phyloP scores from a whole-genome alignment of 1,140 invertebrate genomes.

The Macrotrachela quadricornifera region DNA sequence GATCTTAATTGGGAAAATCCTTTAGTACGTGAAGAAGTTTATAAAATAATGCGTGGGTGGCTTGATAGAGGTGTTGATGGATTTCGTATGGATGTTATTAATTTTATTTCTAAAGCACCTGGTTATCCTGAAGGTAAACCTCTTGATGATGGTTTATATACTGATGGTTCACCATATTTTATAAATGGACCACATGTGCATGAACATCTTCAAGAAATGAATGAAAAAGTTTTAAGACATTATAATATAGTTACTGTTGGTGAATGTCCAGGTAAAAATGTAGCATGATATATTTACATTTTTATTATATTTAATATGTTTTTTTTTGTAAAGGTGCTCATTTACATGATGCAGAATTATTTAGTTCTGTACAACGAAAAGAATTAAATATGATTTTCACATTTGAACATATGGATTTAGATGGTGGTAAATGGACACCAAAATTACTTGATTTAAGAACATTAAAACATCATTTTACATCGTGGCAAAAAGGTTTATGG shows the following conservation, averaged over 20 bases:
- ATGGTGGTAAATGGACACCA: too few relatives aligned
- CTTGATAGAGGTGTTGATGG: conserved; percentile 47
- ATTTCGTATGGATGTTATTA: conserved; percentile 46
- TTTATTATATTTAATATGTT: too few relatives aligned
- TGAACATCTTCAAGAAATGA: background rate
- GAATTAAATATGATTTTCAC: background rate
- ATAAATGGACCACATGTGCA: background rate
- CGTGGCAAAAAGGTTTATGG: background rate
- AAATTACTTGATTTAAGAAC: too few relatives aligned
- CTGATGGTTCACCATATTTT: background rate
- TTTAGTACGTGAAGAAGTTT: conserved; percentile 39
- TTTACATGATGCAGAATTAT: background rate
- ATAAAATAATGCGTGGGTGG: conserved; percentile 53
- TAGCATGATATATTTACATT: background rate
- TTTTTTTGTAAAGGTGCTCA: background rate
- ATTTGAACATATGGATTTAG: too few relatives aligned
- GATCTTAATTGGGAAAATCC: conserved; percentile 51
- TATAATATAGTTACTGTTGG: background rate
- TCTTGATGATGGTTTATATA: too few relatives aligned
- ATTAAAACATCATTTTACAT: background rate
- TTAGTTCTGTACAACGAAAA: background rate
- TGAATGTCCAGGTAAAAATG: background rate
- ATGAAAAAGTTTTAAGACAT: background rate
- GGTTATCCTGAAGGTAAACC: conserved; percentile 11
- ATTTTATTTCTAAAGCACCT: conserved; percentile 39